Evolutionary conservation across 2,888 invertebrate species (phyloP).

Genomic region (Himalopsyche kuldschensis): DNA sequence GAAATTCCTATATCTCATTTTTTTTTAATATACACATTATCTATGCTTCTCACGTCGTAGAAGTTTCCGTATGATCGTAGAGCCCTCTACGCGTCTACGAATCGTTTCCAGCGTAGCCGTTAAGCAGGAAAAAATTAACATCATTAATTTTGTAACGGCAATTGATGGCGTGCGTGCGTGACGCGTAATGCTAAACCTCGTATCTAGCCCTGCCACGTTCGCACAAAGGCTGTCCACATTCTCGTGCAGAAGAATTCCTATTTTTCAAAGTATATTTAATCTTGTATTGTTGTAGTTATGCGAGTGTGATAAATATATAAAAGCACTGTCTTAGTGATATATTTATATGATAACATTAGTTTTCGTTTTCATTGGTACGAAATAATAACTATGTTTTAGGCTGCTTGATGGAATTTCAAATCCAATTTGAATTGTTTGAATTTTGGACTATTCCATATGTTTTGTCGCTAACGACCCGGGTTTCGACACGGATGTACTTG

Average conservation of each 20-base stretch:
- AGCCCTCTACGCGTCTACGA: background rate
- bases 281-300: background rate
- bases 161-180: conserved; percentile 38
- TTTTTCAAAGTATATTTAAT: background rate
- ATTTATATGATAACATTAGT: no score
- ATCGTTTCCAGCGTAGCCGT: conserved; percentile 16
- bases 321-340: no score
- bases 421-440: no score
- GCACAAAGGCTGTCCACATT: background rate
- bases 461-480: no score
- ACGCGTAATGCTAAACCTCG: conserved; percentile 17
- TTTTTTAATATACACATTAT: background rate
- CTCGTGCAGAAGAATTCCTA: background rate
- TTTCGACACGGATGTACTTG: no score
- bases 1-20: no score
- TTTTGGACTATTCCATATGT: no score
- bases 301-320: no score
- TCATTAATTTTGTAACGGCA: conserved; percentile 36
- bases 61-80: background rate
- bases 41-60: background rate
- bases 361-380: no score
- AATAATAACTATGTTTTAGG: no score
- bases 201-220: background rate
- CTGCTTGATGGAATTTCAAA: no score
- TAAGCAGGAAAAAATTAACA: conserved; percentile 35